Evolutionary conservation across 1,140 invertebrate species (phyloP).

Genomic region (Asbolus verrucosus): DNA sequence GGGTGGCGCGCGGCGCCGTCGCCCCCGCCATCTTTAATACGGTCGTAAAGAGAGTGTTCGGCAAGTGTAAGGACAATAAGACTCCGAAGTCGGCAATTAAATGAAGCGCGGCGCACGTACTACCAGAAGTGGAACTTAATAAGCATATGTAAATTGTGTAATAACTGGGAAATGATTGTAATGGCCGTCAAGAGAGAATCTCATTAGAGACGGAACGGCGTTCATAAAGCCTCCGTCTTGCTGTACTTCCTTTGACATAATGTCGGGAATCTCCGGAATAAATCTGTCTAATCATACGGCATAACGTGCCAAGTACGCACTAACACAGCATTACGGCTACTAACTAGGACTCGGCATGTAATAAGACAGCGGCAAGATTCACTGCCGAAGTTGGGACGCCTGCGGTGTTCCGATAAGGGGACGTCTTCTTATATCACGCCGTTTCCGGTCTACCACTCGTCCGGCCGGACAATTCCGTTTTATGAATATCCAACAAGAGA

Average conservation of each 20-base stretch:
- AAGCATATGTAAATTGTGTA: conserved; percentile 57
- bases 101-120: conserved; percentile 11
- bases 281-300: conserved; percentile 64
- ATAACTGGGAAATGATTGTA: conserved; percentile 56
- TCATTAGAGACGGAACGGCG: conserved; percentile 53
- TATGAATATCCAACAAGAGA: conserved; percentile 38
- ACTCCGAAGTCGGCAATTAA: conserved; percentile 11
- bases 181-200: conserved; percentile 53
- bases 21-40: conserved; percentile 6
- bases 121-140: conserved; percentile 41
- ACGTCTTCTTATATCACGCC: conserved; percentile 58
- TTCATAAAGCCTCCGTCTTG: conserved; percentile 51
- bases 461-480: conserved; percentile 35
- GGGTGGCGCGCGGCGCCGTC: neutral
- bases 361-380: conserved; percentile 61
- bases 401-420: conserved; percentile 59
- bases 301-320: conserved; percentile 63
- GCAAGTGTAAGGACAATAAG: neutral
- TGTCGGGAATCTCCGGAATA: conserved; percentile 61
- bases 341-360: conserved; percentile 56
- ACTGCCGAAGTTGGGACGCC: conserved; percentile 60
- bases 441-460: conserved; percentile 26
- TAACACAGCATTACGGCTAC: conserved; percentile 59
- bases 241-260: conserved; percentile 57
- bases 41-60: conserved; percentile 8